Evolutionary conservation across 1,140 invertebrate genomes (phyloP), one percentile per base, ranked within the genome.

Genomic region (Galleria mellonella): DNA sequence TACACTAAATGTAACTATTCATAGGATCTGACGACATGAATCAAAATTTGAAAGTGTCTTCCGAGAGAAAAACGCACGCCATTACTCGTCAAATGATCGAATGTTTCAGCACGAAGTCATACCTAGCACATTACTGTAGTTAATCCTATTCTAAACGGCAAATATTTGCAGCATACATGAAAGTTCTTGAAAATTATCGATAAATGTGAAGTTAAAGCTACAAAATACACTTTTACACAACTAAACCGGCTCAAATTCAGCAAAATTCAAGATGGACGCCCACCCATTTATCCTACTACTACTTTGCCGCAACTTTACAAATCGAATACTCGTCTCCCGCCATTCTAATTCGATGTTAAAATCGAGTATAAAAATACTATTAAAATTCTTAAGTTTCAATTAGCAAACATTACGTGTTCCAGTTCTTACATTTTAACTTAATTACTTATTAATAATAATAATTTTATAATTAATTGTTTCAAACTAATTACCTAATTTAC

Each of bases 251-350:
- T 83, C 76, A 77, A 84, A 84, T 72, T 72, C 76, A 78, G 79
- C 64, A 70, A 84, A 84, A 77, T 86, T 83, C 84, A 87, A 87
- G 84, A 87, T 87, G 84, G 84, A 87, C 84, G 84, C 84, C 83
- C 74, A 75, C 81, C 75, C 71, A 73, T 72, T 62, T 65, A 67
- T 62, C 49, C 51, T 63, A 54, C 53, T 51, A 61, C 55, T 51
- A 58, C 61, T 58, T 6, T 59, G 53, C 53, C 63, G 63, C 67
- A 47, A 56, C 38, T 52, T 40, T 37, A 44, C 9, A 14, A 7
- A 33, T 30, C 29, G 11, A 23, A 36, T 44, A 17, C 12, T 23
- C 17, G 17, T 23, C 17, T 23, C 17, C 17, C 17, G 17, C 17
- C 17, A 23, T 23, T 6, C 17, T 23, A 3, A 3, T 3, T 23